phyloP scores from a whole-genome alignment of 2,113 vertebrate species.

The Spermophilus dauricus region DNA sequence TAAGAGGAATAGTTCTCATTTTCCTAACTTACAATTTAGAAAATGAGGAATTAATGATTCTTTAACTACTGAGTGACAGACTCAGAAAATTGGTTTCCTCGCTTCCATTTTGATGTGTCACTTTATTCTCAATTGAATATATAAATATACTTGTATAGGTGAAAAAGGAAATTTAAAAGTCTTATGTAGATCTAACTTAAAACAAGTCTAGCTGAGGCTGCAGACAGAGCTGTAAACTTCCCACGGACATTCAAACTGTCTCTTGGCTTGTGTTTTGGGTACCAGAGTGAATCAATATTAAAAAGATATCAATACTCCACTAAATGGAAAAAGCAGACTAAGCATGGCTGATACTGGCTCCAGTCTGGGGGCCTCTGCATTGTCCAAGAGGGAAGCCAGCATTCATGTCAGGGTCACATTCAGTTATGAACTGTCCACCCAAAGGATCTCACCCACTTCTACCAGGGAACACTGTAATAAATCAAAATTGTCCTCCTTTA shows the following conservation, averaged over 20 bases:
- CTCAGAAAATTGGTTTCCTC: slow-evolving; percentile 5
- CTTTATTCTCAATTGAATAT: neutral
- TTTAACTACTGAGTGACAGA: neutral
- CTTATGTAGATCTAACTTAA: neutral
- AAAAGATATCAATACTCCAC: neutral
- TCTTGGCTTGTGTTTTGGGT: neutral
- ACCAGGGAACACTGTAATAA: neutral
- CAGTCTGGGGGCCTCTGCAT: neutral
- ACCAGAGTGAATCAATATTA: neutral
- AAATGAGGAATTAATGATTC: neutral
- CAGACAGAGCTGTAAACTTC: neutral
- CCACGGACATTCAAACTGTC: neutral
- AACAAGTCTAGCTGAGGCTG: neutral
- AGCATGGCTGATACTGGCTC: neutral
- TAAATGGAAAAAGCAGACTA: neutral
- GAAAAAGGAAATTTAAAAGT: neutral
- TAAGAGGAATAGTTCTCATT: neutral
- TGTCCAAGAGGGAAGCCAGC: neutral
- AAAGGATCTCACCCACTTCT: neutral
- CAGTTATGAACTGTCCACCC: neutral
- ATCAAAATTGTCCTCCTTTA: neutral
- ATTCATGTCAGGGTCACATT: neutral
- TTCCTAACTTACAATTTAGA: slow-evolving; percentile 1
- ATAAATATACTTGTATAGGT: neutral
- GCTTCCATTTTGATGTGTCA: neutral